These are phyloP conservation scores for Holothuria glaberrima DNA, from an alignment of 35 echinoderm and acorn worm species.

Conservation along the genomic window DNA sequence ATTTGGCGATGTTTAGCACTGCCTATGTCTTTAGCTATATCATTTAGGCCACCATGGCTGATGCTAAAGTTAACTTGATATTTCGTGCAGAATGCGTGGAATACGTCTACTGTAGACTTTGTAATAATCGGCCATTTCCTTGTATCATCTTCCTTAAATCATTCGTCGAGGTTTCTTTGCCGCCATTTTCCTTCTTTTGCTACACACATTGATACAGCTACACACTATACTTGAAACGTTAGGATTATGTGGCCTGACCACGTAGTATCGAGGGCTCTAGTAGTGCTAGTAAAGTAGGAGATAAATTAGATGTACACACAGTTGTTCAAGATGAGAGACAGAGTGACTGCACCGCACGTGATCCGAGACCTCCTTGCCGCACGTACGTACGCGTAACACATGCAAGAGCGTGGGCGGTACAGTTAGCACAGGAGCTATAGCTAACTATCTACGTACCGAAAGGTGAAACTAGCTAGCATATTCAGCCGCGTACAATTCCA, in stretches of 20 bases:
- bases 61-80: neutral
- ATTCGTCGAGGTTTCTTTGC: neutral
- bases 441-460: neutral
- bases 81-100: neutral
- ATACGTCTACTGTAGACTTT: neutral
- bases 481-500: neutral
- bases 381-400: too few species aligned
- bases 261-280: neutral
- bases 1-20: neutral
- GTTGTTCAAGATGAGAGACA: constrained; percentile 8
- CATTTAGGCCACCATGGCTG: neutral
- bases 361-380: neutral
- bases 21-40: neutral
- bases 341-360: neutral
- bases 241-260: neutral
- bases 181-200: neutral
- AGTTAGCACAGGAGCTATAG: neutral
- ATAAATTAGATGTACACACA: neutral
- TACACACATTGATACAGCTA: neutral
- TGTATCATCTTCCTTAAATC: neutral
- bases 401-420: neutral
- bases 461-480: neutral
- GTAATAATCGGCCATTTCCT: neutral
- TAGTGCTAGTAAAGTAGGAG: too few species aligned
- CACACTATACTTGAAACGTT: neutral